Evolutionary conservation across 1,140 invertebrate genomes (phyloP).

Genomic region (Diuraphis noxia): DNA sequence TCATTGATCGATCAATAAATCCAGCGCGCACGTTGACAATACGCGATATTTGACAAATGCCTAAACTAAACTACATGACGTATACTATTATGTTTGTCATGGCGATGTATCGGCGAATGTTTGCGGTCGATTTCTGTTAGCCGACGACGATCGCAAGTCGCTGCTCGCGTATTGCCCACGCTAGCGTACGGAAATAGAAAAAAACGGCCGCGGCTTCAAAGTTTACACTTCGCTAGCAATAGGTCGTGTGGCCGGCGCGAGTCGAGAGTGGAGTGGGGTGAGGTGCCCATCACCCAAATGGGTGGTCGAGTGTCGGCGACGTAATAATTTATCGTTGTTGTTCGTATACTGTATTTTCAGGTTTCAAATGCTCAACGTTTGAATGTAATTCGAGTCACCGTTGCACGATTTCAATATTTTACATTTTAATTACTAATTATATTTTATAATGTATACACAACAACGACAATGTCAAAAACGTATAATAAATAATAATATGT

Average conservation of each 20-base stretch:
- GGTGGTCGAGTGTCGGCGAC: not conserved
- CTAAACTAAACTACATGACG: too few relatives aligned
- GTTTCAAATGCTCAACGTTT: not conserved
- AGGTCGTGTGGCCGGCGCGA: not conserved
- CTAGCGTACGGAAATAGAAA: not conserved
- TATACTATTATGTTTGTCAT: not conserved
- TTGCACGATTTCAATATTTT: not conserved
- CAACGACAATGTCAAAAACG: not conserved
- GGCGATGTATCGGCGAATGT: not conserved
- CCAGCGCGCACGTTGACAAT: too few relatives aligned
- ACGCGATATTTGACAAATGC: too few relatives aligned
- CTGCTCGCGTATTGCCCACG: not conserved
- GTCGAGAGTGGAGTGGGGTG: not conserved
- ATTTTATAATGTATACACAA: not conserved
- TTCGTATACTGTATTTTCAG: not conserved
- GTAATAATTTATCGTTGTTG: not conserved
- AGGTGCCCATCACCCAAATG: not conserved
- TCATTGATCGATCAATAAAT: too few relatives aligned
- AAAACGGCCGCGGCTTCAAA: not conserved
- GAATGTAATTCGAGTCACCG: not conserved
- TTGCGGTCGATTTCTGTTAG: not conserved
- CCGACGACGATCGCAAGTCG: not conserved
- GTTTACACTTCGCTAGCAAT: not conserved
- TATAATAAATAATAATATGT: constrained; percentile 12
- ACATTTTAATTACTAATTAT: not conserved